phyloP scores from a whole-genome alignment of 35 echinoderm and acorn worm species.

The Nesometra sesokonis region DNA sequence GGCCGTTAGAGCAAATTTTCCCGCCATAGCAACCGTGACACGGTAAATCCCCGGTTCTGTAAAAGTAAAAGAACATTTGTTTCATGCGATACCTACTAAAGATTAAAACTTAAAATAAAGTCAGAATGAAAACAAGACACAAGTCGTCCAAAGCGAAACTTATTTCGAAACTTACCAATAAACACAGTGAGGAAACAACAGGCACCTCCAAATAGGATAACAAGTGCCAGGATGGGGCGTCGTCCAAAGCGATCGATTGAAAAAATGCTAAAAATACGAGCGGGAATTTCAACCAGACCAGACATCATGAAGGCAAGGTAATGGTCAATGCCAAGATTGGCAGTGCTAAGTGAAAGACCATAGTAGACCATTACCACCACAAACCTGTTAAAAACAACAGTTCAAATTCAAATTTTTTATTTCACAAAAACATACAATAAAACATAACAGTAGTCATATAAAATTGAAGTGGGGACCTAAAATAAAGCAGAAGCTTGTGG shows the following conservation, averaged over 20 bases:
- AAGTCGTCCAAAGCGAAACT: too few species aligned
- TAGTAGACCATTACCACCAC: constrained; percentile 28
- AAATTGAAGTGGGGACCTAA: too few species aligned
- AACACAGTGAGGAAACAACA: constrained; percentile 5
- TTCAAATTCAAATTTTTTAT: too few species aligned
- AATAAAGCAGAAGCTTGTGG: too few species aligned
- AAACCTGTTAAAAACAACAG: constrained; percentile 15
- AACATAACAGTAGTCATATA: too few species aligned
- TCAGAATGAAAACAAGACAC: too few species aligned
- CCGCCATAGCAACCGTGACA: constrained; percentile 10
- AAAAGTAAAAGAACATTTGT: background rate
- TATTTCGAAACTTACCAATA: background rate
- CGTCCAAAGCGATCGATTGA: constrained; percentile 18
- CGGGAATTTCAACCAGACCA: constrained; percentile 33
- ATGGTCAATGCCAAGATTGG: constrained; percentile 14
- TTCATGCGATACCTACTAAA: too few species aligned
- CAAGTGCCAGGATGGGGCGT: background rate
- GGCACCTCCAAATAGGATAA: constrained; percentile 6
- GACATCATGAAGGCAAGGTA: constrained; percentile 25
- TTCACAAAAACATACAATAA: too few species aligned
- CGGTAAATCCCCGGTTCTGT: constrained; percentile 1
- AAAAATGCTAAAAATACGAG: constrained; percentile 7
- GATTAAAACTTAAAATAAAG: too few species aligned
- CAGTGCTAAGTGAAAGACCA: constrained; percentile 29
- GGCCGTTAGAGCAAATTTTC: constrained; percentile 30